Evolutionary conservation across 2,113 vertebrate species (phyloP), one percentile per base, ranked within the genome.

Genomic region (Trogon melanurus): DNA sequence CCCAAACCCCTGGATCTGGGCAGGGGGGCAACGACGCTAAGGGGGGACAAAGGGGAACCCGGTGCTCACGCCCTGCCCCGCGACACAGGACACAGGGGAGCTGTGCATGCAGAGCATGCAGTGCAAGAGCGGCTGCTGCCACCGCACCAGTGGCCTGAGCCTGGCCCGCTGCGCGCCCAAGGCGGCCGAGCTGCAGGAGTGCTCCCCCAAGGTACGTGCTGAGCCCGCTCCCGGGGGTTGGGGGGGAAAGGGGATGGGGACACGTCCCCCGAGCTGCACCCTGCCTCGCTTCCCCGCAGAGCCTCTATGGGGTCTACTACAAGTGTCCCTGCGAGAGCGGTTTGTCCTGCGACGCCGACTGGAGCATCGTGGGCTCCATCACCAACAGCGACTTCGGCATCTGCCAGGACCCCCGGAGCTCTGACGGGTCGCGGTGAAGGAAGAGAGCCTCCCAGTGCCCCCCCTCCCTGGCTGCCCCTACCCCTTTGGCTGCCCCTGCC

Each of bases 81-180:
- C 5, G 34, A 5, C 5, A 32, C 96, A 98, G 98, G 89, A 98
- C 0, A 32, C 61, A 0, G 98, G 98, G 3, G 98, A 98, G 83
- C 95, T 99, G 90, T 99, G 98, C 76, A 0, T 97, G 41, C 97
- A 97, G 84, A 99, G 98, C 1, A 2, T 0, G 30, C 98, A 98
- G 93, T 99, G 98, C 95, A 98, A 96, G 83, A 99, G 98, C 16
- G 11, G 20, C 11, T 99, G 98, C 88, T 99, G 98, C 85, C 97
- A 98, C 34, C 96, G 89, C 0, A 0, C 0, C 0, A 47, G 5
- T 0, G 81, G 61, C 2, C 22, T 98, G 79, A 97, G 97, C 92
- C 70, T 99, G 78, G 95, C 98, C 48, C 98, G 98, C 2, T 99
- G 98, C 5, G 58, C 89, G 0, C 47, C 74, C 0, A 95, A 83